Evolutionary conservation across 2,888 invertebrate genomes (phyloP).

Genomic region (Xestoiulus laeticollis): DNA sequence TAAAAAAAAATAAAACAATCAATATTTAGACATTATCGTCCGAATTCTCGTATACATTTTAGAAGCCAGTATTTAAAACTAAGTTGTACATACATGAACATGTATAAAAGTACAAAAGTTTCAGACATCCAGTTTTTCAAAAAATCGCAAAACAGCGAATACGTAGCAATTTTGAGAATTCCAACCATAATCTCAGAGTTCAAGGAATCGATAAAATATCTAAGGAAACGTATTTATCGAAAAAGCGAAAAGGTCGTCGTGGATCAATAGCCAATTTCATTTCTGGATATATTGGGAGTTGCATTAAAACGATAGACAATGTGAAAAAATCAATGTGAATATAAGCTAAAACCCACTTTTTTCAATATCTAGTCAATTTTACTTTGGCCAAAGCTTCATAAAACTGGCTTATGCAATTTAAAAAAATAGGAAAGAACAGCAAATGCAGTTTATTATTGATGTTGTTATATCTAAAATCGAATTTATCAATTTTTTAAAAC

Average conservation of each 20-base stretch:
- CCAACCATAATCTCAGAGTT: not conserved
- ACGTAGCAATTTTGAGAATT: not conserved
- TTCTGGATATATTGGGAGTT: not conserved
- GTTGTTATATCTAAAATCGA: not conserved
- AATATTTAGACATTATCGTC: not conserved
- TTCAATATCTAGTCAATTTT: not conserved
- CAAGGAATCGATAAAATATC: not conserved
- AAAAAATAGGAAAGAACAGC: too few relatives aligned
- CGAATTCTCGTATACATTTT: not conserved
- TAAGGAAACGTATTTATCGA: not conserved
- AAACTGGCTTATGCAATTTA: not conserved
- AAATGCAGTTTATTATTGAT: not conserved
- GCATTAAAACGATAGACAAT: not conserved
- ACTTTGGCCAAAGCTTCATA: not conserved
- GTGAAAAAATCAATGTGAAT: not conserved
- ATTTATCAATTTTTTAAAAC: too few relatives aligned
- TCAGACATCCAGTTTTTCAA: not conserved
- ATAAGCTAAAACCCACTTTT: not conserved
- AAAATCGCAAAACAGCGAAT: not conserved
- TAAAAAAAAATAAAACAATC: not conserved
- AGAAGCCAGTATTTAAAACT: not conserved
- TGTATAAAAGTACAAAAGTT: not conserved
- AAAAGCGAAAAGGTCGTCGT: not conserved
- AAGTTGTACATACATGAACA: not conserved
- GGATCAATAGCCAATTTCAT: slow-evolving; percentile 27